Base-by-base conservation (phyloP, 2,888 invertebrate genomes). In the Phengaris alcon region DNA sequence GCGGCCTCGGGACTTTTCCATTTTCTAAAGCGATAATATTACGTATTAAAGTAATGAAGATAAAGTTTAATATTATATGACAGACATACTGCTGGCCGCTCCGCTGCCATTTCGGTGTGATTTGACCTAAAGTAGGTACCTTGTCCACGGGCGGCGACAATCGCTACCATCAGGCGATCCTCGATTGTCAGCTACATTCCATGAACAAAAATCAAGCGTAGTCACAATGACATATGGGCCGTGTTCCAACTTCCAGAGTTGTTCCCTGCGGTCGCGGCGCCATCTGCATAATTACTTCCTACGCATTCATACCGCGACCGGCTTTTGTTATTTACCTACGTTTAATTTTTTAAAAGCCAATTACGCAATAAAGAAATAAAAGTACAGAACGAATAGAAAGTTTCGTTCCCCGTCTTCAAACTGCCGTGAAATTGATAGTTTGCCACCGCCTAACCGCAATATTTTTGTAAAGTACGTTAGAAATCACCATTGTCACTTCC, bases 241-340 rank as follows among this genome's bases (percentile, higher is more conserved):
- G 77, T 74, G 80, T 80, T 80, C 77, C 77, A 35, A 35, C 35
- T 35, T 35, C 35, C 35, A 35, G 35, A 35, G 35, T 77, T 80
- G 80, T 77, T 80, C 79, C 77, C 78, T 84, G 84, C 79, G 84
- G 83, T 84, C 77, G 78, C 77, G 83, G 80, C 88, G 86, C 90
- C 93, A 93, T 93, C 91, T 93, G 93, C 72, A 84, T 91, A 90
- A 92, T 91, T 91, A 87, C 91, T 88, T 89, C 91, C 90, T 88
- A 86, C 85, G 87, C 88, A 87, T 87, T 90, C 85, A 86, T 81
- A 82, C 80, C 74, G 76, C 84, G 82, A 84, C 82, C 77, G 82
- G 81, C 88, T 82, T 88, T 89, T 89, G 89, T 90, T 84, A 79
- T 80, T 76, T 77, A 82, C 82, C 82, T 82, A 82, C 84, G 82